phyloP scores from a whole-genome alignment of 37 sponge, comb jelly and placozoan species.

The Haliclona indistincta region DNA sequence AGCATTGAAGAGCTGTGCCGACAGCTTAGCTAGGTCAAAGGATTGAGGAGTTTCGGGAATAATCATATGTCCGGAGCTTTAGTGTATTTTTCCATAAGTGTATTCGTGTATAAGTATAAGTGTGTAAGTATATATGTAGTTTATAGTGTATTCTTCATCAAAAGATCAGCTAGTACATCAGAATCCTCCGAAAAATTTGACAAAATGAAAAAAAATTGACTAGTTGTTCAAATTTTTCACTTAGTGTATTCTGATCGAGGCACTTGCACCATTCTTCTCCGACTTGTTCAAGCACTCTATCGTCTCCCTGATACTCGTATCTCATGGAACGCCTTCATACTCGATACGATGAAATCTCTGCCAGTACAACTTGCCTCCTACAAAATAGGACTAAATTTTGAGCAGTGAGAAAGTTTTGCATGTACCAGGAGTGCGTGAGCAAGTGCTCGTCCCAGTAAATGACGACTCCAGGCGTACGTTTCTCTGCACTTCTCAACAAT shows the following conservation, averaged over 20 bases:
- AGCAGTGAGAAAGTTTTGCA: neutral
- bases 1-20: neutral
- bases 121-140: no score
- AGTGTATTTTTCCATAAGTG: slow-evolving; percentile 43
- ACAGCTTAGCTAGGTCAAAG: neutral
- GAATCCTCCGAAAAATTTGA: slow-evolving; percentile 31
- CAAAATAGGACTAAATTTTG: neutral
- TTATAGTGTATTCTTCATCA: no score
- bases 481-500: neutral
- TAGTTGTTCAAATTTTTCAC: neutral
- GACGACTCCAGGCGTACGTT: neutral
- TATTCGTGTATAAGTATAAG: no score
- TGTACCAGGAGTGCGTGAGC: neutral
- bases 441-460: neutral
- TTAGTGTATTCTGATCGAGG: slow-evolving; percentile 41
- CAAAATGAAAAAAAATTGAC: neutral
- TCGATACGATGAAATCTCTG: slow-evolving; percentile 25
- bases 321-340: slow-evolving; percentile 12
- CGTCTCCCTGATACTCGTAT: slow-evolving; percentile 8
- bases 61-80: slow-evolving; percentile 4
- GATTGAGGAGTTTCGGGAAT: neutral
- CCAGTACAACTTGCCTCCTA: slow-evolving; percentile 5
- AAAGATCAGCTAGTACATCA: slow-evolving; percentile 44
- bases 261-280: slow-evolving; percentile 69
- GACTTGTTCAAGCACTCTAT: slow-evolving; percentile 28